Evolutionary conservation across 2,888 invertebrate species (phyloP).

Genomic region (Cyaniris semiargus): DNA sequence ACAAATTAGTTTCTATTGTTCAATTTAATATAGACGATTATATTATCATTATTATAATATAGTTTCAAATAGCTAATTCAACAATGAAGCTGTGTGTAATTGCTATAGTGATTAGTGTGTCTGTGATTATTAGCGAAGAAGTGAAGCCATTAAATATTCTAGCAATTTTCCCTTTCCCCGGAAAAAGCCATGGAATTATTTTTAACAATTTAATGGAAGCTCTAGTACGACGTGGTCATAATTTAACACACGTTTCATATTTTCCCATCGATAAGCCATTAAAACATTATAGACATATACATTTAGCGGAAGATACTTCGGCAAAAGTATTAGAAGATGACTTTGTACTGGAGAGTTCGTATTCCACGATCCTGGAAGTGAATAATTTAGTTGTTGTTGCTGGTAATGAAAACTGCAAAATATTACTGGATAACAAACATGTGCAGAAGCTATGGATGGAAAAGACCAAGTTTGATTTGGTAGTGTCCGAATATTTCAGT

Average conservation of each 20-base stretch:
- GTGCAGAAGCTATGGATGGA: constrained; percentile 61
- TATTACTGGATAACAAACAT: constrained; percentile 55
- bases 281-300: constrained; percentile 81
- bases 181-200: constrained; percentile 85
- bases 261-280: constrained; percentile 74
- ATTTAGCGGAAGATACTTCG: constrained; percentile 53
- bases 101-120: neutral
- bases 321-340: constrained; percentile 5
- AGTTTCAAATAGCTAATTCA: neutral
- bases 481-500: constrained; percentile 86
- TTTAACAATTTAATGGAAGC: constrained; percentile 81
- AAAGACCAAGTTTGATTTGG: constrained; percentile 82
- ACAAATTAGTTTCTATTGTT: neutral
- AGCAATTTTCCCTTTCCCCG: constrained; percentile 83
- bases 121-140: neutral
- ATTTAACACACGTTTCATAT: constrained; percentile 83
- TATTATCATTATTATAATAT: neutral
- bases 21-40: neutral
- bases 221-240: constrained; percentile 82
- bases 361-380: neutral
- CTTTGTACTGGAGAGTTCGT: neutral
- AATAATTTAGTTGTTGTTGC: neutral
- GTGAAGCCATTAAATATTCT: constrained; percentile 73
- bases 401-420: constrained; percentile 37
- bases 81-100: neutral